Evolutionary conservation across 2,888 invertebrate species (phyloP).

Genomic region (Apodemia zela): DNA sequence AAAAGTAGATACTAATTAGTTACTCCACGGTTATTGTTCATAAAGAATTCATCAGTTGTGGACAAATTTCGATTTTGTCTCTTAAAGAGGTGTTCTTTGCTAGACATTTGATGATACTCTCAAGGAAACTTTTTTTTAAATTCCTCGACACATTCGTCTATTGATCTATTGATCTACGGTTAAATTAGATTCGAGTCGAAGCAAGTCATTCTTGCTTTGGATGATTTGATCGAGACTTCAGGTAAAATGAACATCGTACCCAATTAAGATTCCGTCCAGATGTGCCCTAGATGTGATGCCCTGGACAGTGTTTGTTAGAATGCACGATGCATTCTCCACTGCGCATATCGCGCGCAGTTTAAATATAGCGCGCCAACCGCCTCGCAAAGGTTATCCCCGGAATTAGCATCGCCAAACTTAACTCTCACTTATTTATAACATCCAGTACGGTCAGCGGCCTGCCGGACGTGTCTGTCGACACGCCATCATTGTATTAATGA

Average conservation of each 20-base stretch:
- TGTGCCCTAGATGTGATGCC: slow-evolving; percentile 31
- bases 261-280: slow-evolving; percentile 26
- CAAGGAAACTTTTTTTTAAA: too few species aligned
- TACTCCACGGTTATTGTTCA: too few species aligned
- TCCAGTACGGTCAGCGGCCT: slow-evolving; percentile 38
- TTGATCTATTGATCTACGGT: too few species aligned
- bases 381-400: slow-evolving; percentile 68
- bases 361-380: slow-evolving; percentile 59
- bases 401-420: slow-evolving; percentile 72
- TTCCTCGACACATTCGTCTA: too few species aligned
- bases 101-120: too few species aligned
- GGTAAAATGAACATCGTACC: neutral
- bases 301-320: slow-evolving; percentile 31
- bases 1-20: too few species aligned
- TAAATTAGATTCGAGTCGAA: too few species aligned
- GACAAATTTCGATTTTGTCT: too few species aligned
- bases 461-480: slow-evolving; percentile 13
- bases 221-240: too few species aligned
- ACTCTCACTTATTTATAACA: slow-evolving; percentile 64
- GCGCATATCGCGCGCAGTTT: slow-evolving; percentile 39
- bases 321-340: slow-evolving; percentile 50
- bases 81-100: too few species aligned
- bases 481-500: neutral
- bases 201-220: too few species aligned
- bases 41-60: too few species aligned